Percentiles rank a stretch among this genome's conserved stretches.
phyloP scores from a whole-genome alignment of 2,113 vertebrate species.

The Tamias sibiricus region DNA sequence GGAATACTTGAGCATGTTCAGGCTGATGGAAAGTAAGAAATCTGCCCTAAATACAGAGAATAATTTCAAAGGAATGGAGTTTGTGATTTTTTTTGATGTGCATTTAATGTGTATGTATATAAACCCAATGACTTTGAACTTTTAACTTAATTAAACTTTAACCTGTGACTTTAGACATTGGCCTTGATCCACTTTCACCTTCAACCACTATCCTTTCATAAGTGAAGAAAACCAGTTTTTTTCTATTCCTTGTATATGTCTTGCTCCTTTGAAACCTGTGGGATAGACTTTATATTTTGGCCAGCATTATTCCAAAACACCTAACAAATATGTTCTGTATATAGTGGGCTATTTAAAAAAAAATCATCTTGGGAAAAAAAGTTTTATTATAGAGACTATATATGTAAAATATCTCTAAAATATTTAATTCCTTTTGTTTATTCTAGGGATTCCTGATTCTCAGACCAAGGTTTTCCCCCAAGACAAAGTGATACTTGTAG shows the following conservation, averaged over 20 bases:
- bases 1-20: not conserved
- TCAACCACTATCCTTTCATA: not conserved
- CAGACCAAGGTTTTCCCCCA: conserved; percentile 81
- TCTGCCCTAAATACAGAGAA: not conserved
- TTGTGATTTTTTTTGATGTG: not conserved
- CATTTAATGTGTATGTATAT: not conserved
- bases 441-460: conserved; percentile 62
- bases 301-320: not conserved
- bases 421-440: conserved; percentile 40
- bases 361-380: not conserved
- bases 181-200: not conserved
- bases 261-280: not conserved
- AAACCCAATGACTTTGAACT: not conserved
- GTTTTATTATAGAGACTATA: not conserved
- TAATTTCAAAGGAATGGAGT: not conserved
- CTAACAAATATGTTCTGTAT: not conserved
- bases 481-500: conserved; percentile 85
- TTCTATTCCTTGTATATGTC: not conserved
- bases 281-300: not conserved
- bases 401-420: not conserved
- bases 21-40: not conserved
- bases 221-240: not conserved
- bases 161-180: not conserved
- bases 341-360: not conserved
- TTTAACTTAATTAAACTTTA: conserved; percentile 22